These are phyloP conservation scores for Synergus japonicus DNA, from an alignment of 2,888 invertebrate species.

Conservation along the genomic window DNA sequence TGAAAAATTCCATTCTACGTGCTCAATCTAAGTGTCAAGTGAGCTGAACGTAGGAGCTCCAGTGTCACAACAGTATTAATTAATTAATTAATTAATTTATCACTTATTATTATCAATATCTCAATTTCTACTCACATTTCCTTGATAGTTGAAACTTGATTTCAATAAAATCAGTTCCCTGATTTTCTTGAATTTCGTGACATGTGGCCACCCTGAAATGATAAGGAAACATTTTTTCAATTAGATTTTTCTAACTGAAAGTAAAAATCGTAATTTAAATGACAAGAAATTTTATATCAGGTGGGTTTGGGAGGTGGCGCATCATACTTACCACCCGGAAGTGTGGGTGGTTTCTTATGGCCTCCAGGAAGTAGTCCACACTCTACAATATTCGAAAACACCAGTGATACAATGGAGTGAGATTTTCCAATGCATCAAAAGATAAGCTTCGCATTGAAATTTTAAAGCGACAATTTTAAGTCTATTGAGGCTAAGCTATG, in stretches of 20 bases:
- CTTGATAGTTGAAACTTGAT: too few relatives aligned
- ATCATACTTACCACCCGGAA: constrained; percentile 73
- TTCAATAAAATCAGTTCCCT: too few relatives aligned
- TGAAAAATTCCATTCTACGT: too few relatives aligned
- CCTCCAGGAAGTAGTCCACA: constrained; percentile 72
- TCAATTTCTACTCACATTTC: too few relatives aligned
- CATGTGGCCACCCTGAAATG: too few relatives aligned
- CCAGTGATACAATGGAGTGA: constrained; percentile 73
- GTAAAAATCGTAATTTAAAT: constrained; percentile 5
- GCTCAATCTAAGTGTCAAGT: too few relatives aligned
- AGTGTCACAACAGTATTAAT: too few relatives aligned
- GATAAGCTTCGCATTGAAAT: not conserved
- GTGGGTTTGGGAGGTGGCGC: constrained; percentile 73
- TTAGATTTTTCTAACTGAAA: not conserved
- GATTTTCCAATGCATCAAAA: constrained; percentile 49
- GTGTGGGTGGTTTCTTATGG: constrained; percentile 74
- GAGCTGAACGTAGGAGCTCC: too few relatives aligned
- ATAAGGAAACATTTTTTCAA: not conserved
- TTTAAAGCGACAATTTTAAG: constrained; percentile 12
- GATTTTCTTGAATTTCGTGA: too few relatives aligned
- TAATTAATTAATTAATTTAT: too few relatives aligned
- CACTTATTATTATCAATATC: too few relatives aligned
- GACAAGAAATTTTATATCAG: constrained; percentile 58
- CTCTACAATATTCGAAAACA: constrained; percentile 74
- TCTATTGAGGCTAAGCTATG: constrained; percentile 14